A percentile compares a stretch with the other conserved stretches of the same genome.
Evolutionary conservation across 2,797 vertebrate species (phyloP).

Genomic region (Molossus molossus): DNA sequence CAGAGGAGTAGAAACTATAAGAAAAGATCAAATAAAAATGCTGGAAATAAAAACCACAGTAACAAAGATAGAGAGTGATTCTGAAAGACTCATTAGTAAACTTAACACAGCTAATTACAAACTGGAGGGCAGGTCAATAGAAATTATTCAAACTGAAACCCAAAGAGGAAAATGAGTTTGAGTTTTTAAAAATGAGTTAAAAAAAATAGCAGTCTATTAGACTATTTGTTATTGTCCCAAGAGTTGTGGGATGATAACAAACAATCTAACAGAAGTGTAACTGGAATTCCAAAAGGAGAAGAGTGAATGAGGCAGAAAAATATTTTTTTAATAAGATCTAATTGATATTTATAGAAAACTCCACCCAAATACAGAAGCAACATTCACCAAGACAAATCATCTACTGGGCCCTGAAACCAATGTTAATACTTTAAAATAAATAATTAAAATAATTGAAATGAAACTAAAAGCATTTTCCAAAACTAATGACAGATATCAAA

Average conservation of each 20-base stretch:
- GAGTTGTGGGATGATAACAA: not conserved
- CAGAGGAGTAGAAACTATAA: not conserved
- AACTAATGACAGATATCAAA: not conserved
- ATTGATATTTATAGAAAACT: not conserved
- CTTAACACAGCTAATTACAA: not conserved
- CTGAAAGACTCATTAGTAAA: not conserved
- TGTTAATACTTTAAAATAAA: not conserved
- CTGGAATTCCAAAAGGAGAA: not conserved
- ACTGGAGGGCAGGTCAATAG: not conserved
- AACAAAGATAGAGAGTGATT: slow-evolving; percentile 5
- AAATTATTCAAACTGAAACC: slow-evolving; percentile 15
- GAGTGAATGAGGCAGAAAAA: not conserved
- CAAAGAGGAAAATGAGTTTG: not conserved
- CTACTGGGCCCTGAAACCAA: not conserved
- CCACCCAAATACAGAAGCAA: not conserved
- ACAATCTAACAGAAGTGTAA: not conserved
- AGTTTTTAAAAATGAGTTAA: not conserved
- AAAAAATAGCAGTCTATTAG: too few species aligned
- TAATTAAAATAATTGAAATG: not conserved
- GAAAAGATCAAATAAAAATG: not conserved
- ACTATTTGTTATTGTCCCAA: not conserved
- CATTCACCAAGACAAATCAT: not conserved
- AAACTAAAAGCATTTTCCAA: not conserved
- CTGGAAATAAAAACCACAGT: not conserved
- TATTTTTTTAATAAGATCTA: not conserved